A percentile compares a stretch with the other conserved stretches of the same genome.
Conservation (phyloP, 2,797 vertebrate species). For the Manis crassicaudata region DNA sequence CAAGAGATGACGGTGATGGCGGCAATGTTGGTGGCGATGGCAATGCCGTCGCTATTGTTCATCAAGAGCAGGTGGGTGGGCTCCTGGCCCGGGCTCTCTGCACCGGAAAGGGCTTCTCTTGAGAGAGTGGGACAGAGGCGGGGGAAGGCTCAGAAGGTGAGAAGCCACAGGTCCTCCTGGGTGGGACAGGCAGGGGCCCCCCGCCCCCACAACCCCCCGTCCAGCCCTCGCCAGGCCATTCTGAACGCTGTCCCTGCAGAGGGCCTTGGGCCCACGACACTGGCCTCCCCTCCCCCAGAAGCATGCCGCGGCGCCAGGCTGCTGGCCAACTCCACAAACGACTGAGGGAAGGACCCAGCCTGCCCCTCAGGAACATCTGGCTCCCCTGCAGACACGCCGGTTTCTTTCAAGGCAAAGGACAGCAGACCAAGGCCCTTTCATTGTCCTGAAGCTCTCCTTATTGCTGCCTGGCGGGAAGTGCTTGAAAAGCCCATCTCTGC, state of each 20-base stretch:
- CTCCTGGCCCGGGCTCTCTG: no score
- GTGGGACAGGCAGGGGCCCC: rapidly evolving
- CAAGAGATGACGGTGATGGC: background rate
- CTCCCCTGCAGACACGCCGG: background rate
- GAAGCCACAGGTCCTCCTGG: background rate
- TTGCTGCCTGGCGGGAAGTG: rapidly evolving
- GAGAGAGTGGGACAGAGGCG: background rate
- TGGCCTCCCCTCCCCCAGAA: no score
- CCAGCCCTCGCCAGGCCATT: background rate
- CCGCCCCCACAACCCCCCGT: no score
- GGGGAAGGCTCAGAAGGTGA: background rate
- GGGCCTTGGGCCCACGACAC: background rate
- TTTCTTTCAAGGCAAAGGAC: background rate
- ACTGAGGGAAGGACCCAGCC: background rate
- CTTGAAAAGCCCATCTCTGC: background rate
- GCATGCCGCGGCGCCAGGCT: no score
- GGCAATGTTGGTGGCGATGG: background rate
- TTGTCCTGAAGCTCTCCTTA: background rate
- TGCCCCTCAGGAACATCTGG: background rate
- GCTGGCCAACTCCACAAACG: no score
- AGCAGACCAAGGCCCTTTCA: background rate
- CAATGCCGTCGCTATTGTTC: rapidly evolving
- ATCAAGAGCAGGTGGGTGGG: rapidly evolving
- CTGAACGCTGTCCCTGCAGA: background rate
- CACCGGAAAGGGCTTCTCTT: no score